phyloP scores from a whole-genome alignment of 2,888 invertebrate species.

The Andrena camellia region DNA sequence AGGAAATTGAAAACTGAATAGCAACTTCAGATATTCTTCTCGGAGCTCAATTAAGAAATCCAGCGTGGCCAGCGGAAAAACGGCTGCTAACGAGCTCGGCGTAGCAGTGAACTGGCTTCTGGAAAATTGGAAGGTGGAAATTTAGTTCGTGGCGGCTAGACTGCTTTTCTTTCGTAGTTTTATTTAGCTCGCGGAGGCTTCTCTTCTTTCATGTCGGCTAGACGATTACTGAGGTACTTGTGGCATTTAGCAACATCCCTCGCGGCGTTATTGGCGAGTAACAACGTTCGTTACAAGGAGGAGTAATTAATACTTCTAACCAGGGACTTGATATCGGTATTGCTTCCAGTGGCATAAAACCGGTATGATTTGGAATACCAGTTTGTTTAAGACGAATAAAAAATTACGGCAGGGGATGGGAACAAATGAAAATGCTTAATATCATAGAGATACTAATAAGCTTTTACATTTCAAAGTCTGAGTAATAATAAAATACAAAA shows the following conservation, averaged over 20 bases:
- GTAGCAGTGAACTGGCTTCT: constrained; percentile 18
- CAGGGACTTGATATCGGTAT: too few relatives aligned
- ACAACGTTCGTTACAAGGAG: neutral
- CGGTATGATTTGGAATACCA: too few relatives aligned
- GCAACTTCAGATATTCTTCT: constrained; percentile 53
- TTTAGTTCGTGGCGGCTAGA: constrained; percentile 6
- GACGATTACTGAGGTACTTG: neutral
- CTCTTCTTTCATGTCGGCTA: neutral
- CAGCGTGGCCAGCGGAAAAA: constrained; percentile 19
- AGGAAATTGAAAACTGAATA: constrained; percentile 63
- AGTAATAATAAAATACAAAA: too few relatives aligned
- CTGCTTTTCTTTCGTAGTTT: constrained; percentile 11
- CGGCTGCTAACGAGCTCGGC: constrained; percentile 41
- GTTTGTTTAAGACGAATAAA: too few relatives aligned
- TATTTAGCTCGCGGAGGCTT: neutral
- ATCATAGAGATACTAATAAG: too few relatives aligned
- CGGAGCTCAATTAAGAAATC: constrained; percentile 54
- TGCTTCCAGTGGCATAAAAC: too few relatives aligned
- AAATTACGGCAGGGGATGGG: too few relatives aligned
- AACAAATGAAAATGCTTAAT: too few relatives aligned
- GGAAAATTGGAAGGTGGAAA: constrained; percentile 31
- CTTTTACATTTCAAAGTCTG: too few relatives aligned
- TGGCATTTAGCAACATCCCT: neutral
- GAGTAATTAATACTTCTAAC: too few relatives aligned
- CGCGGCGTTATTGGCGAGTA: neutral